A percentile compares a stretch with the other conserved stretches of the same genome.
These are phyloP conservation scores for Ictalurus punctatus DNA, from an alignment of 2,113 vertebrate species.

Conservation along the genomic window DNA sequence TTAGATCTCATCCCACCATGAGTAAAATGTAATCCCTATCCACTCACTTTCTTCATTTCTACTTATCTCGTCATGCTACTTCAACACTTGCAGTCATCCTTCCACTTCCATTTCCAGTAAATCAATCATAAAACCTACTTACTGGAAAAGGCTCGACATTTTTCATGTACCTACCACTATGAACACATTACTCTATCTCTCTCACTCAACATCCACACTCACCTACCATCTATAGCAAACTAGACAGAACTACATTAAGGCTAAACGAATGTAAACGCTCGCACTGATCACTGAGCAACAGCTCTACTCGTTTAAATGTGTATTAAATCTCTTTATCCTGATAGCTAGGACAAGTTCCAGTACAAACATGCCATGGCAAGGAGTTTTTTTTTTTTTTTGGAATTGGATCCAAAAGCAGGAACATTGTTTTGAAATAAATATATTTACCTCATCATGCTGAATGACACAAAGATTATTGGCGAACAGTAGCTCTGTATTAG, in stretches of 20 bases:
- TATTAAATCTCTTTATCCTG: neutral
- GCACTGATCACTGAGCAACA: neutral
- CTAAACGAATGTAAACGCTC: neutral
- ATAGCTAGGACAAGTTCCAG: slow-evolving; percentile 51
- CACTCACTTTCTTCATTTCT: slow-evolving; percentile 52
- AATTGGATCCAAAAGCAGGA: slow-evolving; percentile 58
- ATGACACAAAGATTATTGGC: slow-evolving; percentile 2
- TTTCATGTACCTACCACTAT: slow-evolving; percentile 36
- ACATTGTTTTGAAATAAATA: slow-evolving; percentile 62
- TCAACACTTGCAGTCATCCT: slow-evolving; percentile 45
- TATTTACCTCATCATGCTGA: slow-evolving; percentile 37
- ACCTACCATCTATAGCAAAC: slow-evolving; percentile 21
- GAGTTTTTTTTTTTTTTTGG: slow-evolving; percentile 46
- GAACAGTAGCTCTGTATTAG: slow-evolving; percentile 27
- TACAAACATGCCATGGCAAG: slow-evolving; percentile 62
- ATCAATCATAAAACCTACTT: slow-evolving; percentile 23
- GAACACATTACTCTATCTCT: slow-evolving; percentile 16
- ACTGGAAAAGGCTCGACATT: neutral
- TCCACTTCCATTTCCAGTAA: slow-evolving; percentile 37
- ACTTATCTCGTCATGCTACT: slow-evolving; percentile 40
- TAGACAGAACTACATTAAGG: slow-evolving; percentile 15
- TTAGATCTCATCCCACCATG: slow-evolving; percentile 60
- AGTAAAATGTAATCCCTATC: slow-evolving; percentile 57
- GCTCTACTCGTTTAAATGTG: neutral
- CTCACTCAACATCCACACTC: slow-evolving; percentile 1